Conservation (phyloP, 2,113 vertebrate species). For the Syrrhaptes paradoxus region DNA sequence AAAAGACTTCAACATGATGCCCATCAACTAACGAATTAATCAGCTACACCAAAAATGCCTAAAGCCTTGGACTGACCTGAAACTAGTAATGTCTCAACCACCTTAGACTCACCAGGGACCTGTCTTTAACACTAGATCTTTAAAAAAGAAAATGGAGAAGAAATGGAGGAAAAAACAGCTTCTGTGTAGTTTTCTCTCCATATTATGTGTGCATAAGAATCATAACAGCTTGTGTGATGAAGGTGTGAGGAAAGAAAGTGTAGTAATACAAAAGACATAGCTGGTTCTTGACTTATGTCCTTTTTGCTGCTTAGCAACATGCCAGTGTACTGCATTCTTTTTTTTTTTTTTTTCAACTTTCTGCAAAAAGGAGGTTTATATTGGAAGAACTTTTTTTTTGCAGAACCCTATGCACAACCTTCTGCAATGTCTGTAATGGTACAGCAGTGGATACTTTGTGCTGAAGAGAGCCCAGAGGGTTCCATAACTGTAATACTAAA, state of each 20-base stretch:
- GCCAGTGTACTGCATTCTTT: neutral
- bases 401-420: neutral
- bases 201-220: neutral
- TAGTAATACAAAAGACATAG: conserved; percentile 24
- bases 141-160: neutral
- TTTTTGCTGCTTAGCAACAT: conserved; percentile 55
- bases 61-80: neutral
- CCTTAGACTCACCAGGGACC: neutral
- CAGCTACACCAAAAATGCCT: neutral
- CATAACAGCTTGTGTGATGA: neutral
- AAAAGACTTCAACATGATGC: neutral
- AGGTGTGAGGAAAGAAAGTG: conserved; percentile 1
- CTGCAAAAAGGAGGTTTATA: neutral
- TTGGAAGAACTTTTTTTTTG: neutral
- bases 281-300: conserved; percentile 26
- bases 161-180: neutral
- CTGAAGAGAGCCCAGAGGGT: neutral
- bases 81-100: neutral
- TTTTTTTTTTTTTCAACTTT: neutral
- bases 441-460: neutral
- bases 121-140: neutral
- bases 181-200: neutral
- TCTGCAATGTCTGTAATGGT: neutral
- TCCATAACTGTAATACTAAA: neutral
- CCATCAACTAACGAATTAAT: conserved; percentile 1